phyloP scores from a whole-genome alignment of 2,113 vertebrate species.

The Indri indri region DNA sequence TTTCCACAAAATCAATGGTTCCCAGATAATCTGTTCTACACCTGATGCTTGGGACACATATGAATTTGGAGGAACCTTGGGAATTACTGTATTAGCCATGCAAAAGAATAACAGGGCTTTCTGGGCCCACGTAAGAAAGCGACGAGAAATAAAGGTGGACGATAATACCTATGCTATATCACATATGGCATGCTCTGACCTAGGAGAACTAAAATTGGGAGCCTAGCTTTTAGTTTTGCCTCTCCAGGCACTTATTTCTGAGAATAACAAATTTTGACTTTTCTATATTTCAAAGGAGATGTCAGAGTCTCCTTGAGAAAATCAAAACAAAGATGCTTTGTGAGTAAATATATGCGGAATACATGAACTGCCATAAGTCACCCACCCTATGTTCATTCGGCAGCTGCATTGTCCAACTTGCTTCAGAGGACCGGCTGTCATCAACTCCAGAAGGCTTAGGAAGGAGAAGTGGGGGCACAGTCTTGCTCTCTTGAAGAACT shows the following conservation, averaged over 20 bases:
- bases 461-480: not conserved
- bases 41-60: not conserved
- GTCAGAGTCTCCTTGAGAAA: conserved; percentile 35
- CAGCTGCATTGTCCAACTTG: conserved; percentile 30
- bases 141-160: not conserved
- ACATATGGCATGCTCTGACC: not conserved
- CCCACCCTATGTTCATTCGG: conserved; percentile 46
- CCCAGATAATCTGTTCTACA: not conserved
- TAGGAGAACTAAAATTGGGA: not conserved
- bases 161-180: not conserved
- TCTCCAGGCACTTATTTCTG: not conserved
- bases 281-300: not conserved
- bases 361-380: conserved; percentile 49
- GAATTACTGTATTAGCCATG: not conserved
- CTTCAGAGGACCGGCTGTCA: conserved; percentile 25
- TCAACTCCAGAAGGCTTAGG: not conserved
- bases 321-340: conserved; percentile 13
- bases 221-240: not conserved
- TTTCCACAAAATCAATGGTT: not conserved
- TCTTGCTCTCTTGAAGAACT: not conserved
- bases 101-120: not conserved
- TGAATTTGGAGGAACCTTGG: not conserved
- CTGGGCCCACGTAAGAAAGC: not conserved
- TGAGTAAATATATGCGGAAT: conserved; percentile 21
- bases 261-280: conserved; percentile 6